Evolutionary conservation across 1,140 invertebrate species (phyloP).

Genomic region (Dinothrombium tinctorium): DNA sequence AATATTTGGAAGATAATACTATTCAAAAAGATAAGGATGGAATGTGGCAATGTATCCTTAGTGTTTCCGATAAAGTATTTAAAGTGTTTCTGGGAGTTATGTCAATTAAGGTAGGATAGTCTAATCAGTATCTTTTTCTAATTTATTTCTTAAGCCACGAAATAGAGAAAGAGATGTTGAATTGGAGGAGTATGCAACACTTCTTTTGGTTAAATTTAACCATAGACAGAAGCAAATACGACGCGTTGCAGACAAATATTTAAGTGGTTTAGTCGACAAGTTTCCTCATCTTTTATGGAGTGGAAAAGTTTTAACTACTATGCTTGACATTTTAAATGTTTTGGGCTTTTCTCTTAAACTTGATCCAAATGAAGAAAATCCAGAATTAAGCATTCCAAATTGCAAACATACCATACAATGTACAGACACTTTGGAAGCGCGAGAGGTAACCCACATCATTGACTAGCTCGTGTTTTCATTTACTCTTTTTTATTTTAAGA

Average conservation of each 20-base stretch:
- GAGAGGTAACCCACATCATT: slow-evolving; percentile 50
- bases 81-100: slow-evolving; percentile 65
- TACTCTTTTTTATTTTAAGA: slow-evolving; percentile 17
- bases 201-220: slow-evolving; percentile 87
- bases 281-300: slow-evolving; percentile 50
- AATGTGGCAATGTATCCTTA: slow-evolving; percentile 82
- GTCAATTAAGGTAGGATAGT: slow-evolving; percentile 42
- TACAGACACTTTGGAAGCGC: slow-evolving; percentile 72
- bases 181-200: slow-evolving; percentile 77
- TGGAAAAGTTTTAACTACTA: slow-evolving; percentile 69
- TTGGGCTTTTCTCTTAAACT: slow-evolving; percentile 66
- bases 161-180: slow-evolving; percentile 59
- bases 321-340: slow-evolving; percentile 84
- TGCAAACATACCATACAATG: slow-evolving; percentile 61
- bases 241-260: slow-evolving; percentile 74
- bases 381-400: slow-evolving; percentile 46
- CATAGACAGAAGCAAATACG: slow-evolving; percentile 84
- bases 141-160: slow-evolving; percentile 19
- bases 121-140: not conserved
- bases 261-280: slow-evolving; percentile 67
- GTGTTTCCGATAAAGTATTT: slow-evolving; percentile 65
- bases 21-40: slow-evolving; percentile 87
- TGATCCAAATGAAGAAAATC: slow-evolving; percentile 66
- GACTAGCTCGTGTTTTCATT: not conserved
- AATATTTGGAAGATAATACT: slow-evolving; percentile 78